These are phyloP conservation scores for Acrossocheilus wenchowensis DNA, from an alignment of 2,797 vertebrate species.

Conservation along the genomic window DNA sequence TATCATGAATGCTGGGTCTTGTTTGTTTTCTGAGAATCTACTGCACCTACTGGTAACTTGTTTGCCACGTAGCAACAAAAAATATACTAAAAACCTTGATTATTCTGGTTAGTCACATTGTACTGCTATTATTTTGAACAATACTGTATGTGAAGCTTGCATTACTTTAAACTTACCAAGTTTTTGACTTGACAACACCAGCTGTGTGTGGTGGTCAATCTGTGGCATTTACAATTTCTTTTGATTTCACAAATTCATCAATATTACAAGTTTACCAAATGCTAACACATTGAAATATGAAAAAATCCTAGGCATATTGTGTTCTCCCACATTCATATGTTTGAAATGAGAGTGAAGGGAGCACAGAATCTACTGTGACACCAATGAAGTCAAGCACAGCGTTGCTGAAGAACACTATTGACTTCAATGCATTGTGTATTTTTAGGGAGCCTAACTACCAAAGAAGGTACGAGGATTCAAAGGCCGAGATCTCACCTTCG, in stretches of 20 bases:
- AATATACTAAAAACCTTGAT: too few relatives aligned
- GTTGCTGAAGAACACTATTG: not conserved
- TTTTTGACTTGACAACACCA: not conserved
- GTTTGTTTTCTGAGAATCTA: too few relatives aligned
- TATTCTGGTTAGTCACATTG: too few relatives aligned
- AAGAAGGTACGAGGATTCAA: slow-evolving; percentile 69
- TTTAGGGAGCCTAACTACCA: slow-evolving; percentile 73
- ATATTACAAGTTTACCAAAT: not conserved
- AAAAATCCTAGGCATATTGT: not conserved
- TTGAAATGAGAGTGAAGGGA: not conserved
- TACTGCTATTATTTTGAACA: too few relatives aligned
- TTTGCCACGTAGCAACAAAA: too few relatives aligned
- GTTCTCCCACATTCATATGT: not conserved
- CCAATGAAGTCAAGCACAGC: not conserved
- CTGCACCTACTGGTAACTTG: too few relatives aligned
- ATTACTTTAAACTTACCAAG: not conserved
- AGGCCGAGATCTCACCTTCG: slow-evolving; percentile 62
- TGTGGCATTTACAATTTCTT: not conserved
- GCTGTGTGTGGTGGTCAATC: not conserved
- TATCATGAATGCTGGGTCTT: too few relatives aligned
- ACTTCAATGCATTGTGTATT: slow-evolving; percentile 44
- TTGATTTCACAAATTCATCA: not conserved
- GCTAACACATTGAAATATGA: not conserved
- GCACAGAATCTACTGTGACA: not conserved
- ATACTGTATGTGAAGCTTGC: not conserved